phyloP scores from a whole-genome alignment of 2,797 vertebrate species.

The Martes flavigula region DNA sequence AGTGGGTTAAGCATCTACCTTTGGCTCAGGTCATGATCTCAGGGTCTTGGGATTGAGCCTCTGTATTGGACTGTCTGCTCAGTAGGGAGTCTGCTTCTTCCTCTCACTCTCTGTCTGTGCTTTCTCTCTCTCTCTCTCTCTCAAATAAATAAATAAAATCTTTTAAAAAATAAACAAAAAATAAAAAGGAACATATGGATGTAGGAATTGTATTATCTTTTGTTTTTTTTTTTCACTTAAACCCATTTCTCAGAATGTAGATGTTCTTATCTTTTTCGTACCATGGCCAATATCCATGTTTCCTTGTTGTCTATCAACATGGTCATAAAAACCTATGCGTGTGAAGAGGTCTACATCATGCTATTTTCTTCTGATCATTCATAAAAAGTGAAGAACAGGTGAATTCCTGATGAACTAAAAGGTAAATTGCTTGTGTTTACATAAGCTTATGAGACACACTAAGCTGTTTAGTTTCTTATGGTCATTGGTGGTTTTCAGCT shows the following conservation, averaged over 20 bases:
- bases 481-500: neutral
- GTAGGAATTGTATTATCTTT: neutral
- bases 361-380: neutral
- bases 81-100: no score
- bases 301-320: neutral
- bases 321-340: neutral
- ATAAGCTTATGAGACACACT: neutral
- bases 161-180: neutral
- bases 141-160: no score
- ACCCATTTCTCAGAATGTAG: neutral
- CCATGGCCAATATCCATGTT: neutral
- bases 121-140: no score
- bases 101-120: no score
- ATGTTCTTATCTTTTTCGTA: neutral
- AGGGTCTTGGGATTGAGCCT: no score
- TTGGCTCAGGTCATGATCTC: no score
- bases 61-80: no score
- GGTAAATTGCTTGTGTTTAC: neutral
- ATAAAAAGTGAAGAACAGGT: neutral
- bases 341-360: neutral
- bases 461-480: neutral
- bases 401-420: neutral
- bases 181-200: neutral
- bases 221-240: neutral
- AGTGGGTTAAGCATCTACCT: no score